Conservation (phyloP, 2,797 vertebrate genomes). For the Malurus splendens region DNA sequence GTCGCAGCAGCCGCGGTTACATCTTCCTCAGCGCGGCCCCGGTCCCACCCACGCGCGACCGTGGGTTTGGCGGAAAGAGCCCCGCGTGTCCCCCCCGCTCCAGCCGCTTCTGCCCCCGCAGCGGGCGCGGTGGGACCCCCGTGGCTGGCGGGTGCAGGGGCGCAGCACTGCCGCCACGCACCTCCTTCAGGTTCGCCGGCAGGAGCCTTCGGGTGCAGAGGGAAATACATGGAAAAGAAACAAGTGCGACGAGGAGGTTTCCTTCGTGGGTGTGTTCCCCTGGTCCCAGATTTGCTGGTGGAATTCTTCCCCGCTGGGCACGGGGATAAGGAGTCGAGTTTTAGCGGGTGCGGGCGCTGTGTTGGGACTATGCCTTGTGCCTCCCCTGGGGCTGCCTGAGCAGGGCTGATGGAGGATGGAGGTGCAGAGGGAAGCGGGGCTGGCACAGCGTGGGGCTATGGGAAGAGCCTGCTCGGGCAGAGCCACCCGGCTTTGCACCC, state of each 20-base stretch:
- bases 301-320: neutral
- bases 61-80: neutral
- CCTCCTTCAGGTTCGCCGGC: neutral
- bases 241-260: neutral
- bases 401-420: neutral
- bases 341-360: neutral
- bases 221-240: neutral
- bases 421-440: neutral
- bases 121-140: neutral
- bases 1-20: neutral
- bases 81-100: too few species aligned
- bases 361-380: neutral
- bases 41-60: neutral
- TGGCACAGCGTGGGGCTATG: neutral
- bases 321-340: neutral
- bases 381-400: neutral
- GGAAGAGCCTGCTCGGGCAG: neutral
- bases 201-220: neutral
- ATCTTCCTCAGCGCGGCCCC: neutral
- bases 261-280: neutral
- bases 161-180: neutral
- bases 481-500: accelerated
- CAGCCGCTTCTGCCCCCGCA: too few species aligned
- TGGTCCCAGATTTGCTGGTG: neutral
- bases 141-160: neutral